Conservation (phyloP, 2,888 invertebrate genomes). For the Pristionchus japonicus region DNA sequence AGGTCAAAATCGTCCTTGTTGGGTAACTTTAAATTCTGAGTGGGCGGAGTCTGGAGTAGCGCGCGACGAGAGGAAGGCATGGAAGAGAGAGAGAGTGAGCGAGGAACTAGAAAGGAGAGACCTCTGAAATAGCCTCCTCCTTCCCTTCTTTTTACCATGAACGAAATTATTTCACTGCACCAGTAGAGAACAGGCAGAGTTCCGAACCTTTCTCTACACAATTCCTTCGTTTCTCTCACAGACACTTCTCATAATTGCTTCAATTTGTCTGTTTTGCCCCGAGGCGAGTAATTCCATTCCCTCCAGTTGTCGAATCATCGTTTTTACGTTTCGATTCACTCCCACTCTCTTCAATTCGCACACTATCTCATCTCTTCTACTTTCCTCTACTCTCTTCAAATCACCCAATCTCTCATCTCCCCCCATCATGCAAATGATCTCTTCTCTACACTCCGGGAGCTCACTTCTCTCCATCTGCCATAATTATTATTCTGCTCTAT, state of each 20-base stretch:
- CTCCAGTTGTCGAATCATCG: background rate
- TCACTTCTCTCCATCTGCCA: conserved; percentile 6
- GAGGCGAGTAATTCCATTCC: background rate
- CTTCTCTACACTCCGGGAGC: background rate
- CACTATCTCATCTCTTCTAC: background rate
- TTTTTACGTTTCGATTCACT: conserved; percentile 24
- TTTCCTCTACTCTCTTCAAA: background rate
- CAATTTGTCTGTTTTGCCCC: conserved; percentile 19
- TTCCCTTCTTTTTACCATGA: background rate
- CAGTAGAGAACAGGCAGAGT: background rate
- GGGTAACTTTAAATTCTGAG: background rate
- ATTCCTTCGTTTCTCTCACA: background rate
- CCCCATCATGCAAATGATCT: background rate
- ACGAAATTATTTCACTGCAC: background rate
- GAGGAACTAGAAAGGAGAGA: conserved; percentile 35
- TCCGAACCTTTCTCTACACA: background rate
- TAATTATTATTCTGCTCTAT: conserved; percentile 37
- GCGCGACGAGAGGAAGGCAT: background rate
- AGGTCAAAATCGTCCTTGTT: too few species aligned
- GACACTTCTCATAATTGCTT: background rate
- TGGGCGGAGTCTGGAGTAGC: conserved; percentile 20
- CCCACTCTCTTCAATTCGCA: background rate
- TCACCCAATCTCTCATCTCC: background rate
- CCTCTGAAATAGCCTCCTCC: conserved; percentile 29
- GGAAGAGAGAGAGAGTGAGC: conserved; percentile 34